Conservation (phyloP, 2,113 vertebrate species). For the Lontra canadensis region DNA sequence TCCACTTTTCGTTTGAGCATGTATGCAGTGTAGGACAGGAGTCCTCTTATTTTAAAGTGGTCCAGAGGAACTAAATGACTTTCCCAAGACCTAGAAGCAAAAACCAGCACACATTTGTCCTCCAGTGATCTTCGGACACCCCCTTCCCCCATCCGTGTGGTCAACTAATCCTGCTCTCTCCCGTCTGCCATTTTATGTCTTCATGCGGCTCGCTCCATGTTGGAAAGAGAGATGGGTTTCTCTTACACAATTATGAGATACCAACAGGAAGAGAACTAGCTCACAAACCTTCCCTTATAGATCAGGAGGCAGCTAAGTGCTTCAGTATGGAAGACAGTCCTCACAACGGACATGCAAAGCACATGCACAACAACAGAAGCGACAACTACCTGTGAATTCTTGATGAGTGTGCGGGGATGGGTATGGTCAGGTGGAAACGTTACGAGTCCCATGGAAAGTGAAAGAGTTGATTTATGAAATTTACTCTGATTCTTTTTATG, state of each 20-base stretch:
- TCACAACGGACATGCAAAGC: not conserved
- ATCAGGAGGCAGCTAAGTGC: not conserved
- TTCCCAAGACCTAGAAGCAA: not conserved
- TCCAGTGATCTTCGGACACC: not conserved
- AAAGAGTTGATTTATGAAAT: not conserved
- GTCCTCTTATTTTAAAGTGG: constrained; percentile 27
- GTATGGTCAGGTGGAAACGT: not conserved
- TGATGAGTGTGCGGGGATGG: not conserved
- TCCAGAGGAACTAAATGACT: not conserved
- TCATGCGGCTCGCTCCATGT: not conserved
- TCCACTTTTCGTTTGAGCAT: constrained; percentile 29
- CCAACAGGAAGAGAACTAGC: not conserved
- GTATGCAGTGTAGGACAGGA: not conserved
- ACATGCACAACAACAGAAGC: not conserved
- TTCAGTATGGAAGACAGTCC: not conserved
- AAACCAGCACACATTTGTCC: not conserved
- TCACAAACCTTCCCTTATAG: not conserved
- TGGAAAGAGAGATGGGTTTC: not conserved
- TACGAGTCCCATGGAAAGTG: not conserved
- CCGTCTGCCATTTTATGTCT: not conserved
- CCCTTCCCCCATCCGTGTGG: not conserved
- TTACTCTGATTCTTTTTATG: constrained; percentile 1
- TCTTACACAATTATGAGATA: not conserved
- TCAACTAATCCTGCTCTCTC: not conserved
- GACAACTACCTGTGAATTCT: not conserved